Base-by-base conservation (phyloP, 1,140 invertebrate genomes). In the Wasmannia auropunctata region DNA sequence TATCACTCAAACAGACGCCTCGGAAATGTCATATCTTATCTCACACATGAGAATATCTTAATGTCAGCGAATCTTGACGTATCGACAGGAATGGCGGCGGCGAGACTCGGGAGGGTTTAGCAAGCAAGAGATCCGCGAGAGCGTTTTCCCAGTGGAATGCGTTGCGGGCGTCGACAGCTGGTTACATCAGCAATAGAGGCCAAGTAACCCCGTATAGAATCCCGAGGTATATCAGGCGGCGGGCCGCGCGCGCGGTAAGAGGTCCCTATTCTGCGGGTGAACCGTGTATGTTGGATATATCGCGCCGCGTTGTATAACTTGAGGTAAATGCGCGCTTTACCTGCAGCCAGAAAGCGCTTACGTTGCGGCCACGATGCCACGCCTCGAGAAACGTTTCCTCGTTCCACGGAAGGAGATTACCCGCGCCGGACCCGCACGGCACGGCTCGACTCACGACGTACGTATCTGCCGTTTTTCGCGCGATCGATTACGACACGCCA, bases 331-430 rank as follows among this genome's bases (percentile, higher is more conserved):
- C 62, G 46, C 69, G 83, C 74, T 91, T 88, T 90, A 88, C 79
- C 74, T 43, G 79, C 58, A 79, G 77, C 75, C 81, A 88, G 79
- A 83, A 90, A 76, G 85, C 54, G 85, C 60, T 54, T 54, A 56
- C 86, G 86, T 91, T 92, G 88, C 85, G 74, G 79, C 88, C 84
- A 37, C 51, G 69, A 84, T 88, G 87, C 92, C 93, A 93, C 93
- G 88, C 93, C 93, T 94, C 90, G 90, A 87, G 88, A 86, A 91
- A 84, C 88, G 86, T 93, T 93, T 93, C 92, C 93, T 93, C 92
- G 90, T 93, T 93, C 92, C 91, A 91, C 90, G 89, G 89, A 93
- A 93, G 67, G 89, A 88, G 86, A 92, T 93, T 92, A 92, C 56
- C 84, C 79, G 65, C 51, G 22, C 60, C 54, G 58, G 19, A 49